Percentiles rank a stretch among this genome's conserved stretches.
These are phyloP conservation scores for Distichodus sexfasciatus DNA, from an alignment of 2,797 vertebrate genomes.

Conservation along the genomic window DNA sequence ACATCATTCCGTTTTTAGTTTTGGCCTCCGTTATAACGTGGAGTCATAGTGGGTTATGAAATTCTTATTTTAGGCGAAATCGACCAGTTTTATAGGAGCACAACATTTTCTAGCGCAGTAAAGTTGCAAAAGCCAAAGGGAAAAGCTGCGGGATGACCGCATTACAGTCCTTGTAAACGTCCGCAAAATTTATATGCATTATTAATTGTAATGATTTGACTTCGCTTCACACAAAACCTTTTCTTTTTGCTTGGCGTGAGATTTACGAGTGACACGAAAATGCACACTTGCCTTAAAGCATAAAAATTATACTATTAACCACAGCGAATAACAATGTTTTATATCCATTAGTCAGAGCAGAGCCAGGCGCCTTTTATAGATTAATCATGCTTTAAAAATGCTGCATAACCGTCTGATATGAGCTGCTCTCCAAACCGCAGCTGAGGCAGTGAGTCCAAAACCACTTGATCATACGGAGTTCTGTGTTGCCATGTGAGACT, in stretches of 20 bases:
- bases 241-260: constrained; percentile 6
- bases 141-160: constrained; percentile 15
- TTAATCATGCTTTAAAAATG: constrained; percentile 50
- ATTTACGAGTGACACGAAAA: constrained; percentile 24
- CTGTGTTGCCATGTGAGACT: constrained; percentile 15
- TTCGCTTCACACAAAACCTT: constrained; percentile 9
- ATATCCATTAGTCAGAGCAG: constrained; percentile 30
- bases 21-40: not conserved
- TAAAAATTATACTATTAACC: constrained; percentile 16
- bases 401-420: constrained; percentile 44
- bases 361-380: constrained; percentile 24
- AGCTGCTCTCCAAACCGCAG: constrained; percentile 59
- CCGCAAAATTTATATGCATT: constrained; percentile 22
- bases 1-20: not conserved
- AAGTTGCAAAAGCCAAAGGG: not conserved
- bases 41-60: not conserved
- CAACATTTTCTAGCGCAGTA: not conserved
- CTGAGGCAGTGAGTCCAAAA: constrained; percentile 14
- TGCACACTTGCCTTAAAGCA: not conserved
- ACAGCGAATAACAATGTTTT: constrained; percentile 19
- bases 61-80: not conserved
- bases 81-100: constrained; percentile 8
- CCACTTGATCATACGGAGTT: constrained; percentile 37
- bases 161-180: constrained; percentile 32
- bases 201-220: constrained; percentile 25